These are phyloP conservation scores for Thalassoma bifasciatum DNA, from an alignment of 2,113 vertebrate species.

Conservation along the genomic window DNA sequence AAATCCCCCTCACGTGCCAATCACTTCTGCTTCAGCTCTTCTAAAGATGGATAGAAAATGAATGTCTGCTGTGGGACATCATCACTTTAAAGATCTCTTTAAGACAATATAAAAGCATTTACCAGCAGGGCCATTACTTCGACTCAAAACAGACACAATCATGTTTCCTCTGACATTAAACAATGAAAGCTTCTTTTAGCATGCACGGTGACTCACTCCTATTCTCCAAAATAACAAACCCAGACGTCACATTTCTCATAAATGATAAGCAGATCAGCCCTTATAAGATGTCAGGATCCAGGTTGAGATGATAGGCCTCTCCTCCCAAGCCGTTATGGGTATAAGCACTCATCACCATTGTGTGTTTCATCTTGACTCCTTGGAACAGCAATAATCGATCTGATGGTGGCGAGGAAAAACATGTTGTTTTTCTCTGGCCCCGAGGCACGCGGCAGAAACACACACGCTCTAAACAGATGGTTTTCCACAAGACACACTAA, in stretches of 20 bases:
- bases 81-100: conserved; percentile 16
- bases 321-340: conserved; percentile 40
- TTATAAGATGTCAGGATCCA: conserved; percentile 39
- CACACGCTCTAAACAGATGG: conserved; percentile 51
- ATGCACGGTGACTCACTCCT: conserved; percentile 29
- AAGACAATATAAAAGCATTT: conserved; percentile 17
- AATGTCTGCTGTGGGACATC: conserved; percentile 18
- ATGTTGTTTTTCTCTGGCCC: conserved; percentile 64
- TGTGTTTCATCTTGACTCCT: conserved; percentile 51
- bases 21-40: conserved; percentile 29
- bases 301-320: conserved; percentile 40
- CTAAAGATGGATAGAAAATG: conserved; percentile 11
- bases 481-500: conserved; percentile 33
- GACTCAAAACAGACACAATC: conserved; percentile 17
- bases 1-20: conserved; percentile 6
- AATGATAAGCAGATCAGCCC: conserved; percentile 24
- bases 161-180: conserved; percentile 15
- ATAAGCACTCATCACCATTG: conserved; percentile 53
- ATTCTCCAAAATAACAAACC: conserved; percentile 7
- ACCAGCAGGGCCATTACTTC: conserved; percentile 41
- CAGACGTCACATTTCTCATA: conserved; percentile 16
- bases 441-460: conserved; percentile 51
- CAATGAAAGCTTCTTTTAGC: conserved; percentile 9
- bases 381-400: conserved; percentile 68
- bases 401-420: conserved; percentile 63